phyloP scores from a whole-genome alignment of 2,797 vertebrate species.

The Botia kubotai region DNA sequence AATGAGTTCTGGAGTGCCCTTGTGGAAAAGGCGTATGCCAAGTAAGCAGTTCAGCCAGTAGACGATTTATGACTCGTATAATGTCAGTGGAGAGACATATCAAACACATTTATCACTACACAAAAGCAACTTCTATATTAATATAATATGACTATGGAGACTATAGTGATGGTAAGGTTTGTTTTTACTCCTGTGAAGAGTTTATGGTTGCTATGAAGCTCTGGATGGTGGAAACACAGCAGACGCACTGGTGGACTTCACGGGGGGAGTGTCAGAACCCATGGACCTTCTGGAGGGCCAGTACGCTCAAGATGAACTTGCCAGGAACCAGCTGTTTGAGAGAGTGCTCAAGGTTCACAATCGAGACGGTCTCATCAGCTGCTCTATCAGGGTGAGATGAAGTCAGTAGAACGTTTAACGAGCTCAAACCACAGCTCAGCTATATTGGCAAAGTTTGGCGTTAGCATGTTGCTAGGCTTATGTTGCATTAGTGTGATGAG shows the following conservation, averaged over 20 bases:
- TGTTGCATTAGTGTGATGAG: too few relatives aligned
- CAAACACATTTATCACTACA: not conserved
- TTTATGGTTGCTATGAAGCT: conserved; percentile 91
- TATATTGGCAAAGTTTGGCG: not conserved
- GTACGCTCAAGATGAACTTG: conserved; percentile 77
- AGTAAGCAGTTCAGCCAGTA: conserved; percentile 77
- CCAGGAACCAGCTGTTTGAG: conserved; percentile 88
- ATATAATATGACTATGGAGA: not conserved
- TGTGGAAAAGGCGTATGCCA: conserved; percentile 97
- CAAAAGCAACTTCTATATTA: not conserved
- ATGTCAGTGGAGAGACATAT: too few relatives aligned
- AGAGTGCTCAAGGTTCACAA: conserved; percentile 90
- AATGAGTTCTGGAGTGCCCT: conserved; percentile 97
- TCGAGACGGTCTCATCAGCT: conserved; percentile 93
- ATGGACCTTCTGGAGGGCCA: conserved; percentile 83
- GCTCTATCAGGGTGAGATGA: conserved; percentile 88
- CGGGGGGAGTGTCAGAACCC: conserved; percentile 90
- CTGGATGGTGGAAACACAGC: conserved; percentile 95
- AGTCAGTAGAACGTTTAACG: not conserved
- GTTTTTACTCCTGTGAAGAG: conserved; percentile 69
- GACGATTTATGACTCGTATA: not conserved
- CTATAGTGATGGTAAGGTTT: not conserved
- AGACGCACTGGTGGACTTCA: conserved; percentile 94
- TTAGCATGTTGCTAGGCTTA: not conserved
- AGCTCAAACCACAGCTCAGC: too few relatives aligned